Percentiles rank a stretch among this genome's conserved stretches.
Conservation (phyloP, 2,888 invertebrate species). For the Steinernema scapterisci region DNA sequence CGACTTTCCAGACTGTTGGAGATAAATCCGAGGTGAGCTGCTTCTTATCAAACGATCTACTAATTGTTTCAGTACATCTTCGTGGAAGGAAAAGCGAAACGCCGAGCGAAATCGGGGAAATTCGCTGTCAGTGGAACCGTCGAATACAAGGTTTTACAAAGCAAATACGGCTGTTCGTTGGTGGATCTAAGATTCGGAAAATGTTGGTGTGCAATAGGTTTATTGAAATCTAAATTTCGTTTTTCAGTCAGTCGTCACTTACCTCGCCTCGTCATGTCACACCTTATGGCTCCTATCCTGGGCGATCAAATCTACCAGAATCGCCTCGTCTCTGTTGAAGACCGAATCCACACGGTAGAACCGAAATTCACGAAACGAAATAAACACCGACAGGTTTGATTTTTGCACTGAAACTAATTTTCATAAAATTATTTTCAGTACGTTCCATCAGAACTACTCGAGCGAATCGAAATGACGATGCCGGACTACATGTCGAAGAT, state of each 20-base stretch:
- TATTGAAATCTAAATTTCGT: not conserved
- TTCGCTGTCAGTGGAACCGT: conserved; percentile 49
- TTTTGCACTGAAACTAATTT: conserved; percentile 36
- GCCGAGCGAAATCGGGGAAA: conserved; percentile 49
- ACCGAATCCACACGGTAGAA: conserved; percentile 41
- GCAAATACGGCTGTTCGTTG: conserved; percentile 43
- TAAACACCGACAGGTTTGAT: conserved; percentile 19
- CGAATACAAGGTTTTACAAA: conserved; percentile 44
- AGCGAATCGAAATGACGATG: conserved; percentile 34
- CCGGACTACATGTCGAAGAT: conserved; percentile 40
- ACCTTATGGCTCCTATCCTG: conserved; percentile 46
- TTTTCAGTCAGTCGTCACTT: conserved; percentile 50
- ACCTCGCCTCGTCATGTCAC: conserved; percentile 50
- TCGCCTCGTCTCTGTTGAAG: conserved; percentile 44
- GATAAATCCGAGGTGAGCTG: conserved; percentile 41
- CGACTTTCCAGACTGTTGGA: conserved; percentile 47
- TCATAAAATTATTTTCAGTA: conserved; percentile 32
- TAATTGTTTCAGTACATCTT: conserved; percentile 47
- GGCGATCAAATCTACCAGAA: conserved; percentile 53
- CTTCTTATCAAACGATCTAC: not conserved
- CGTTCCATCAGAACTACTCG: conserved; percentile 37
- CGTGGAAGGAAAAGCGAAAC: conserved; percentile 42
- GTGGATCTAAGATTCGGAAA: conserved; percentile 47
- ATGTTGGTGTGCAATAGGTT: conserved; percentile 35
- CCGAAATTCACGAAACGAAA: conserved; percentile 33